Conservation (phyloP, 2,797 vertebrate species). For the Petrocephalus schoutedeni region DNA sequence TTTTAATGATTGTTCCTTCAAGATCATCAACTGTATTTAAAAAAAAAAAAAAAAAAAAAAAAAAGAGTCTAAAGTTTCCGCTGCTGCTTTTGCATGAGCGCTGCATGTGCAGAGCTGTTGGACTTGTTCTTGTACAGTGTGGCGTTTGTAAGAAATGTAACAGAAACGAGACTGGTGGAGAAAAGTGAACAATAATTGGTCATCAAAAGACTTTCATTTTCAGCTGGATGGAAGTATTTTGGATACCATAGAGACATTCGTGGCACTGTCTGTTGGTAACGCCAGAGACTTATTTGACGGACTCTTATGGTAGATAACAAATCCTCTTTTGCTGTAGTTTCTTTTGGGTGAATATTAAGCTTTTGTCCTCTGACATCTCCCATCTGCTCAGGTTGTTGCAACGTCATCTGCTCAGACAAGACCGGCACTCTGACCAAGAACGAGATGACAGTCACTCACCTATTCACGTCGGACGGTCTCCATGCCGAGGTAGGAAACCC, state of each 20-base stretch:
- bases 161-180: neutral
- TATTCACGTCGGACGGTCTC: slow-evolving; percentile 86
- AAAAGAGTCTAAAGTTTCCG: neutral
- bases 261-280: neutral
- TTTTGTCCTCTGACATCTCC: neutral
- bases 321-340: neutral
- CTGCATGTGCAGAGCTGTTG: neutral
- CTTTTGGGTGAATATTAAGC: neutral
- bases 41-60: neutral
- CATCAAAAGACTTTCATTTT: neutral
- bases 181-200: neutral
- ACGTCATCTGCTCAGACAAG: slow-evolving; percentile 97
- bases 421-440: slow-evolving; percentile 96
- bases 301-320: neutral
- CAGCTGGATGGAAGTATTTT: neutral
- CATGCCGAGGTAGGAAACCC: slow-evolving; percentile 76
- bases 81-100: neutral
- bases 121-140: neutral
- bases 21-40: neutral
- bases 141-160: neutral
- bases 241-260: neutral
- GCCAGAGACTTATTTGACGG: neutral
- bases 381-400: slow-evolving; percentile 79
- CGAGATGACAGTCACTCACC: slow-evolving; percentile 94
- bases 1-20: neutral